A percentile compares a stretch with the other conserved stretches of the same genome.
phyloP scores from a whole-genome alignment of 2,797 vertebrate species.

The Monodelphis domestica region DNA sequence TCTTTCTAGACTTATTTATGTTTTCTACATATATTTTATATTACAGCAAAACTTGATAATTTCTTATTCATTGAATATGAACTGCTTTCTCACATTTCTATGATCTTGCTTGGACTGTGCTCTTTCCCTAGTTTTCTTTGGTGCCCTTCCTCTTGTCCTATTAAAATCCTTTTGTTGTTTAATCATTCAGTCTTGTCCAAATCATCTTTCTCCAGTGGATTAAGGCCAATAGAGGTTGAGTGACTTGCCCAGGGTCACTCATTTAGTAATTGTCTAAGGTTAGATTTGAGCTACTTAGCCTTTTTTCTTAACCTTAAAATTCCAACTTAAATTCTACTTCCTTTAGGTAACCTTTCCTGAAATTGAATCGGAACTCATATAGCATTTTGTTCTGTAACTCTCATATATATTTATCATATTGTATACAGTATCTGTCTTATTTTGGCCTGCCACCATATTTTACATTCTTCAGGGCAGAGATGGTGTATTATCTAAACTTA shows the following conservation, averaged over 20 bases:
- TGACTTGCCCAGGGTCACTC: neutral
- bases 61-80: neutral
- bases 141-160: neutral
- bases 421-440: neutral
- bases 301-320: neutral
- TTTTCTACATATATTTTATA: neutral
- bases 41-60: neutral
- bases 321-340: neutral
- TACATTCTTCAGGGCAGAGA: neutral
- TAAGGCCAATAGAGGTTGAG: neutral
- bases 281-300: neutral
- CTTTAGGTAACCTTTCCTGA: neutral
- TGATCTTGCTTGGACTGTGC: neutral
- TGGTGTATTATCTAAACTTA: neutral
- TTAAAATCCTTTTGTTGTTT: neutral
- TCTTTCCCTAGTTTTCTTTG: neutral
- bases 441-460: neutral
- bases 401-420: neutral
- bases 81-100: neutral
- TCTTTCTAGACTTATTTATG: neutral
- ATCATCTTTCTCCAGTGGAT: neutral
- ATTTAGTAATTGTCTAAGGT: neutral
- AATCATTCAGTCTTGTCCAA: neutral
- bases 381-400: neutral
- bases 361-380: neutral